Evolutionary conservation across 2,888 invertebrate genomes (phyloP), one percentile per base, ranked within the genome.

Genomic region (Drosophila phalerata): DNA sequence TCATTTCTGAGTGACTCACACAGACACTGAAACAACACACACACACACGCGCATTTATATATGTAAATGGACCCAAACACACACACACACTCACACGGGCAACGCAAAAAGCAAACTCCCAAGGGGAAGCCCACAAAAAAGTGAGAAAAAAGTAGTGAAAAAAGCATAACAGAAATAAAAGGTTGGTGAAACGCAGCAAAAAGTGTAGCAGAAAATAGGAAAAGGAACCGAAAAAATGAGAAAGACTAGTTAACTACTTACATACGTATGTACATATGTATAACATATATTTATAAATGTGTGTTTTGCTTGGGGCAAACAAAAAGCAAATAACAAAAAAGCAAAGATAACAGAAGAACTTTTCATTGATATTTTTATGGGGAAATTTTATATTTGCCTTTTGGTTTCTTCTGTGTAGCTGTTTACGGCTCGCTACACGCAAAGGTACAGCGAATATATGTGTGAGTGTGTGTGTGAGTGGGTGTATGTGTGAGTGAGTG

Each of bases 321-420:
- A 53, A 66, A 68, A 65, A 66, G 53, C 60, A 45, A 53, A 53
- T 22, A 56, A 43, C 45, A 34, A 43, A 22, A 22, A 56, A 34
- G 17, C 15, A 56, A 55, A 72, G 65, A 81, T 64, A 72, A 57
- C 64, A 69, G 60, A 56, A 65, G 51, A 78, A 81, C 47, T 61
- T 74, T 69, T 81, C 85, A 85, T 86, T 85, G 88, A 85, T 88
- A 86, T 86, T 85, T 88, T 85, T 81, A 86, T 81, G 70, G 74
- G 64, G 45, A 68, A 66, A 60, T 69, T 70, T 81, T 68, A 53
- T 75, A 70, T 78, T 78, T 76, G 67, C 55, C 60, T 75, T 75
- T 62, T 65, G 55, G 68, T 62, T 62, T 52, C 28, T 49, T 68
- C 58, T 73, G 57, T 83, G 74, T 55, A 56, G 76, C 82, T 80